These are phyloP conservation scores for Globia sparganii DNA, from an alignment of 2,888 invertebrate genomes.

Conservation along the genomic window DNA sequence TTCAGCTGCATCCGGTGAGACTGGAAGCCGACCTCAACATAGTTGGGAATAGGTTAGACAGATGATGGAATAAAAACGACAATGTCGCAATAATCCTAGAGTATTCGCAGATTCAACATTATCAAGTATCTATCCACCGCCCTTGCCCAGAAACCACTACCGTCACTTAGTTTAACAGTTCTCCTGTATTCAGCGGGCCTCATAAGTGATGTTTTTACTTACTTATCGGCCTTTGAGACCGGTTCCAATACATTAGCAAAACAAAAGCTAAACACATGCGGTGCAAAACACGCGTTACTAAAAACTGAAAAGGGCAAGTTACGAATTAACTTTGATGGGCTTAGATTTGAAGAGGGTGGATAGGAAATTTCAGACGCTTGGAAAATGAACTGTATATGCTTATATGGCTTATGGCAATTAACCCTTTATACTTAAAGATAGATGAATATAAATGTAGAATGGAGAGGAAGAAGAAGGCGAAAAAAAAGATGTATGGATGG, in stretches of 20 bases:
- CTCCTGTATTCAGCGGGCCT: neutral
- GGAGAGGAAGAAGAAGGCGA: neutral
- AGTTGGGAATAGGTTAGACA: too few relatives aligned
- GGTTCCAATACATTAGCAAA: slow-evolving; percentile 59
- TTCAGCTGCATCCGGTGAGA: too few relatives aligned
- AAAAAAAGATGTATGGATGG: too few relatives aligned
- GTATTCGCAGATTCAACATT: neutral
- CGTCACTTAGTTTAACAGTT: neutral
- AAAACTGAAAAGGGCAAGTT: slow-evolving; percentile 64
- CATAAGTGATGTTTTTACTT: slow-evolving; percentile 13
- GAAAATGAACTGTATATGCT: neutral
- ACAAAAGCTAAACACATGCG: slow-evolving; percentile 62
- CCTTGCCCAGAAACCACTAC: neutral
- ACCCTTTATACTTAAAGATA: neutral
- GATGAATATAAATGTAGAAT: neutral
- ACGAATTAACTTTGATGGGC: slow-evolving; percentile 62
- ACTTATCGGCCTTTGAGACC: slow-evolving; percentile 27
- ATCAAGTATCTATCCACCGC: neutral
- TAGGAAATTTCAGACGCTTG: slow-evolving; percentile 22
- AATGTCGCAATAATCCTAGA: neutral
- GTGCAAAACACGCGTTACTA: slow-evolving; percentile 62
- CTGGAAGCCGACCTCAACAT: too few relatives aligned
- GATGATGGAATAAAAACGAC: too few relatives aligned
- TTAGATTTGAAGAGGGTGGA: slow-evolving; percentile 46
- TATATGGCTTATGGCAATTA: neutral